Percentiles rank a stretch among this genome's conserved stretches.
Conservation (phyloP, 1,140 invertebrate genomes). For the Portunus trituberculatus region DNA sequence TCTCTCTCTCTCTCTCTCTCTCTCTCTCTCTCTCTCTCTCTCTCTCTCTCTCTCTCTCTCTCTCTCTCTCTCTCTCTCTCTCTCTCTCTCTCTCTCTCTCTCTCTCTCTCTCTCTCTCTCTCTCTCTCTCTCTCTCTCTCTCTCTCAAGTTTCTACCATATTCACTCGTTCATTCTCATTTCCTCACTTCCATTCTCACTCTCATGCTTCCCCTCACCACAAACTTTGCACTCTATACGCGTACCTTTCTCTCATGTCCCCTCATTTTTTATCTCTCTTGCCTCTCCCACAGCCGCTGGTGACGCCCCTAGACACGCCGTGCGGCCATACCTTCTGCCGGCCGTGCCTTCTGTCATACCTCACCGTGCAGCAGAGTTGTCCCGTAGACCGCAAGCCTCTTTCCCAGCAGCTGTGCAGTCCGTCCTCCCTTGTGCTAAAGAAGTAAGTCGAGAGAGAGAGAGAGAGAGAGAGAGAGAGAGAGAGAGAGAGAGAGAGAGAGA, state of each 20-base stretch:
- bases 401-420: conserved; percentile 79
- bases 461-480: not conserved
- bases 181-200: conserved; percentile 25
- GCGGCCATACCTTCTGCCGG: conserved; percentile 83
- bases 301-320: conserved; percentile 81
- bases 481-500: conserved; percentile 29
- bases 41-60: not conserved
- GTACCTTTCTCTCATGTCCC: not conserved
- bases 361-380: conserved; percentile 78
- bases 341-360: conserved; percentile 79
- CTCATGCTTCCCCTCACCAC: conserved; percentile 13
- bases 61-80: not conserved
- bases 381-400: conserved; percentile 79
- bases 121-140: not conserved
- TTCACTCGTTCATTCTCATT: not conserved
- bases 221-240: not conserved
- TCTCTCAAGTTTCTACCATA: not conserved
- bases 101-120: not conserved
- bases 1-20: not conserved
- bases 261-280: not conserved
- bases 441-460: conserved; percentile 77
- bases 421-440: conserved; percentile 79
- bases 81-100: not conserved
- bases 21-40: not conserved
- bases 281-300: conserved; percentile 74